These are phyloP conservation scores for Hemiscyllium ocellatum DNA, from an alignment of 2,113 vertebrate genomes.

Conservation along the genomic window DNA sequence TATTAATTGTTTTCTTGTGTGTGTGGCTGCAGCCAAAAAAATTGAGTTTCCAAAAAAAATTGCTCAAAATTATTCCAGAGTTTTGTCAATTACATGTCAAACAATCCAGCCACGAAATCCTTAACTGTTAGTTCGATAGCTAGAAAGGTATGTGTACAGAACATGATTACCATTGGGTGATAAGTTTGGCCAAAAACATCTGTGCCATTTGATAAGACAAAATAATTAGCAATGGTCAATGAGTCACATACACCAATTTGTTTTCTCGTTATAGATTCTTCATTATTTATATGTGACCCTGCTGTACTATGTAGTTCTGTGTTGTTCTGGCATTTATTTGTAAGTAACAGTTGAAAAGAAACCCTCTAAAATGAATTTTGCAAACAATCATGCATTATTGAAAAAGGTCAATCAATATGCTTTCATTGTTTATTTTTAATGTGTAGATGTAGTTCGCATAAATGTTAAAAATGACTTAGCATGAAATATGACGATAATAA, in stretches of 20 bases:
- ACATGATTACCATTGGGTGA: background rate
- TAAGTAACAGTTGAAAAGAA: constrained; percentile 29
- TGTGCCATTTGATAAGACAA: background rate
- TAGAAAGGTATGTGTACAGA: background rate
- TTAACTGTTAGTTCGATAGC: background rate
- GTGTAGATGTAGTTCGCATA: constrained; percentile 20
- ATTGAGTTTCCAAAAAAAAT: background rate
- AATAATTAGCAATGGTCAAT: constrained; percentile 18
- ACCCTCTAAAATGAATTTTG: constrained; percentile 20
- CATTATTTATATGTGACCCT: constrained; percentile 11
- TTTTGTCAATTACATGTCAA: background rate
- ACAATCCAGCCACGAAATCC: background rate
- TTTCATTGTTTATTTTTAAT: constrained; percentile 35
- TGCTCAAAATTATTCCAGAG: background rate
- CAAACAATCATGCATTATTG: constrained; percentile 32
- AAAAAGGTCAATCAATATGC: constrained; percentile 32
- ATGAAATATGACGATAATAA: constrained; percentile 30
- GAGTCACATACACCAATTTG: background rate
- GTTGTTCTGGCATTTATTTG: constrained; percentile 19
- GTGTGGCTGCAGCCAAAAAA: background rate
- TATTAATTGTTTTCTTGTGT: background rate
- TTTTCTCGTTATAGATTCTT: constrained; percentile 28
- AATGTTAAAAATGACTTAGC: constrained; percentile 37
- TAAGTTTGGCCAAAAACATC: background rate
- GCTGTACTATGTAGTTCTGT: background rate